Percentiles rank a stretch among this genome's conserved stretches.
phyloP scores from a whole-genome alignment of 2,113 vertebrate genomes.

The Lophura nycthemera region DNA sequence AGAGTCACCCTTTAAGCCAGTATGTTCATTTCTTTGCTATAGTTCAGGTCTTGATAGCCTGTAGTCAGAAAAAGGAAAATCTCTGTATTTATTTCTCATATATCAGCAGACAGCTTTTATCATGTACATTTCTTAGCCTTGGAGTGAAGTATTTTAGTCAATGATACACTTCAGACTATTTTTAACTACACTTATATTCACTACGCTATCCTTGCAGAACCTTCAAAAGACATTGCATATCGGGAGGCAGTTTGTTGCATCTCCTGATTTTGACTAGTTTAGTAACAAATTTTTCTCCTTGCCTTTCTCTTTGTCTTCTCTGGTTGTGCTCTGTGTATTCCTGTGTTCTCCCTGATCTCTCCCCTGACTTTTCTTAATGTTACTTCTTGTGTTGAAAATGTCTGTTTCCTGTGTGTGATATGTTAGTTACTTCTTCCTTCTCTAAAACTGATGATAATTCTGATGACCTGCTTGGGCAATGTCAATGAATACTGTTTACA shows the following conservation, averaged over 20 bases:
- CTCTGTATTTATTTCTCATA: neutral
- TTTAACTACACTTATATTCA: neutral
- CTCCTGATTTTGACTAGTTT: neutral
- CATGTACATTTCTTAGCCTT: neutral
- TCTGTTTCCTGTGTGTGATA: slow-evolving; percentile 40
- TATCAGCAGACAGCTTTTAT: neutral
- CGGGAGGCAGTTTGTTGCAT: neutral
- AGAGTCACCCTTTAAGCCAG: neutral
- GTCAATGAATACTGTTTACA: neutral
- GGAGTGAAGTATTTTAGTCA: neutral
- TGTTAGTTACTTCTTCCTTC: slow-evolving; percentile 49
- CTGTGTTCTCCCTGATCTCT: slow-evolving; percentile 24
- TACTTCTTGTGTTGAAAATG: slow-evolving; percentile 31
- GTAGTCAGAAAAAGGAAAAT: neutral
- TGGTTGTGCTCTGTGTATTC: slow-evolving; percentile 5
- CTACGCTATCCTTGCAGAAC: neutral
- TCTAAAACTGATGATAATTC: slow-evolving; percentile 17
- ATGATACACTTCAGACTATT: neutral
- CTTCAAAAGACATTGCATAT: neutral
- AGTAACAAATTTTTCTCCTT: slow-evolving; percentile 23
- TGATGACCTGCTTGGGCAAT: slow-evolving; percentile 11
- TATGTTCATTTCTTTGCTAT: neutral
- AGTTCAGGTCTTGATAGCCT: neutral
- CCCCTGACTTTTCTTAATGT: slow-evolving; percentile 7
- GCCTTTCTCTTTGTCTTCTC: slow-evolving; percentile 31